phyloP scores from a whole-genome alignment of 2,888 invertebrate genomes.

The Drosophila eohydei region DNA sequence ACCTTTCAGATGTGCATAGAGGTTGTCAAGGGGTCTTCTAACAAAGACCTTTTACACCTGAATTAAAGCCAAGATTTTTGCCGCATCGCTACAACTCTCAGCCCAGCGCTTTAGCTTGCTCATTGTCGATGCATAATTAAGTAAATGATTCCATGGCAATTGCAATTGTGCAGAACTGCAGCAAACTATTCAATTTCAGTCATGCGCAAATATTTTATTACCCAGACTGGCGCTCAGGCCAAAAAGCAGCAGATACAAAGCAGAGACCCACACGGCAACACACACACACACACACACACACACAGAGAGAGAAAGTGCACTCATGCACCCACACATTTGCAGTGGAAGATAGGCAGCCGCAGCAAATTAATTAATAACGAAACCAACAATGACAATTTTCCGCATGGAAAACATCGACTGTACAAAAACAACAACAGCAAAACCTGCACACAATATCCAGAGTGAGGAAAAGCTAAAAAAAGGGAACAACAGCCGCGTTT shows the following conservation, averaged over 20 bases:
- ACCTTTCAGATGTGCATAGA: neutral
- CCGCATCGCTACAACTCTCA: neutral
- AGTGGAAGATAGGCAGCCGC: conserved; percentile 48
- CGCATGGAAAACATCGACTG: conserved; percentile 69
- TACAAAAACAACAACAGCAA: conserved; percentile 37
- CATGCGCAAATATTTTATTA: conserved; percentile 77
- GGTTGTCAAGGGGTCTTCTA: neutral
- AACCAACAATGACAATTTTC: conserved; percentile 79
- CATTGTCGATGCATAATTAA: conserved; percentile 52
- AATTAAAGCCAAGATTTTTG: conserved; percentile 24
- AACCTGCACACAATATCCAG: conserved; percentile 27
- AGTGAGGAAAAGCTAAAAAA: conserved; percentile 51
- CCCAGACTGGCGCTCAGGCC: conserved; percentile 37
- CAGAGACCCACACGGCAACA: neutral
- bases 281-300: conserved; percentile 4
- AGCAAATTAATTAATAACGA: conserved; percentile 78
- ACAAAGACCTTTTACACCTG: neutral
- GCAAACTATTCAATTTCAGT: conserved; percentile 77
- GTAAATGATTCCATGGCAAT: conserved; percentile 60
- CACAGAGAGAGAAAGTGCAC: neutral
- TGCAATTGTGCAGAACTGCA: conserved; percentile 71
- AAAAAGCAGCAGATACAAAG: conserved; percentile 26
- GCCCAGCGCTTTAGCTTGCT: neutral
- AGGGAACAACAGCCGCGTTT: conserved; percentile 28
- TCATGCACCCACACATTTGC: conserved; percentile 16